Evolutionary conservation across 2,113 vertebrate genomes (phyloP).

Genomic region (Bagarius yarrelli): DNA sequence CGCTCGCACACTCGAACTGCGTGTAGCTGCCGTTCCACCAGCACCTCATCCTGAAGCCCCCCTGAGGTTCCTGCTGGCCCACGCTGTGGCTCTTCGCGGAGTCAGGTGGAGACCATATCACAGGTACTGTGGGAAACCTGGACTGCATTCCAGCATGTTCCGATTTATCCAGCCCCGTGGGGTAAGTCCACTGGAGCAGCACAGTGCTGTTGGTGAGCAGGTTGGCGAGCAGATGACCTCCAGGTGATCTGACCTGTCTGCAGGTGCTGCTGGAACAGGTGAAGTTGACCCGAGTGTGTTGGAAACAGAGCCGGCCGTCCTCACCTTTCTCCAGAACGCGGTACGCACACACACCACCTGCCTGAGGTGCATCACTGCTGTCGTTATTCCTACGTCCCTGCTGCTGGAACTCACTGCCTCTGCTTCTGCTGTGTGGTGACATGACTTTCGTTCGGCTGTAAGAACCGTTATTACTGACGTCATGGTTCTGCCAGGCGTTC

Average conservation of each 20-base stretch:
- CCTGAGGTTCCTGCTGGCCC: conserved; percentile 51
- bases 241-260: conserved; percentile 69
- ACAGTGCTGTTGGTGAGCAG: conserved; percentile 87
- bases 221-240: conserved; percentile 78
- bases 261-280: conserved; percentile 74
- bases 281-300: conserved; percentile 75
- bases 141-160: conserved; percentile 3
- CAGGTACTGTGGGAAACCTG: background rate
- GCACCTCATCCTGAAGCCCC: conserved; percentile 85
- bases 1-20: conserved; percentile 86
- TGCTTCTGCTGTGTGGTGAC: conserved; percentile 7
- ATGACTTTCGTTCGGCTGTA: conserved; percentile 14
- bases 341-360: conserved; percentile 68
- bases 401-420: conserved; percentile 39
- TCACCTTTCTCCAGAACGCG: conserved; percentile 63
- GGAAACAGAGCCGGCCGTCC: conserved; percentile 80
- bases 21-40: conserved; percentile 94
- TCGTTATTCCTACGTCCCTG: conserved; percentile 27
- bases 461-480: conserved; percentile 41
- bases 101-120: background rate
- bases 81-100: conserved; percentile 27
- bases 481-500: conserved; percentile 47
- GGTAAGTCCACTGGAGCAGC: conserved; percentile 82
- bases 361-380: background rate
- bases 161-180: background rate